phyloP scores from a whole-genome alignment of 1,140 invertebrate genomes.

The Colletes gigas region DNA sequence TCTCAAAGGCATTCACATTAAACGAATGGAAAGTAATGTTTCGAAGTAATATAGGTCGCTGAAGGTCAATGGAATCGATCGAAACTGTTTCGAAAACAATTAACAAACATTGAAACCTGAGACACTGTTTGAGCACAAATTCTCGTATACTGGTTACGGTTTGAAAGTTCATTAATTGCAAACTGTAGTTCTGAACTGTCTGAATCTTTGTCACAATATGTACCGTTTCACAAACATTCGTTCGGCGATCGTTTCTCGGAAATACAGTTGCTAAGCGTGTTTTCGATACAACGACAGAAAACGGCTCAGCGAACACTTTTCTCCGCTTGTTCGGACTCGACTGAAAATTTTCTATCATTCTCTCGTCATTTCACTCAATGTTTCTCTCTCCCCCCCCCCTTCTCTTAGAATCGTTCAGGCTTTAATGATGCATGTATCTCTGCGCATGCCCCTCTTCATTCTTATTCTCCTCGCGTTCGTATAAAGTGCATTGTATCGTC shows the following conservation, averaged over 20 bases:
- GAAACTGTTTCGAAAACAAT: slow-evolving; percentile 1
- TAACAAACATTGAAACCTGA: slow-evolving; percentile 31
- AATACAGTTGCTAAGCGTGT: background rate
- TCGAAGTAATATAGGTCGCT: background rate
- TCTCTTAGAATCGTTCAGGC: slow-evolving; percentile 5
- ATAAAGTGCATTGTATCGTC: background rate
- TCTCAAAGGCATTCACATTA: background rate
- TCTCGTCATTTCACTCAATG: slow-evolving; percentile 24
- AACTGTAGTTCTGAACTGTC: background rate
- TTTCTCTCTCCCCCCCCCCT: slow-evolving; percentile 19
- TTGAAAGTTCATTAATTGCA: background rate
- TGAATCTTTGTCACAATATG: background rate
- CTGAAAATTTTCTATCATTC: slow-evolving; percentile 32
- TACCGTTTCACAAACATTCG: background rate
- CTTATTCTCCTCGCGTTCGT: background rate
- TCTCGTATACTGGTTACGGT: background rate
- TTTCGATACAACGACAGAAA: background rate
- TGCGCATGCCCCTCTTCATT: slow-evolving; percentile 44
- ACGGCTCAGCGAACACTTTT: background rate
- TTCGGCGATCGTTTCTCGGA: background rate
- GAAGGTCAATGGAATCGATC: background rate
- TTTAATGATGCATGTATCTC: slow-evolving; percentile 22
- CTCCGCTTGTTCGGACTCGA: slow-evolving; percentile 3
- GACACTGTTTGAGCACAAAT: background rate
- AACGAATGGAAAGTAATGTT: slow-evolving; percentile 22